phyloP scores from a whole-genome alignment of 2,888 invertebrate species.

The Panopea generosa region DNA sequence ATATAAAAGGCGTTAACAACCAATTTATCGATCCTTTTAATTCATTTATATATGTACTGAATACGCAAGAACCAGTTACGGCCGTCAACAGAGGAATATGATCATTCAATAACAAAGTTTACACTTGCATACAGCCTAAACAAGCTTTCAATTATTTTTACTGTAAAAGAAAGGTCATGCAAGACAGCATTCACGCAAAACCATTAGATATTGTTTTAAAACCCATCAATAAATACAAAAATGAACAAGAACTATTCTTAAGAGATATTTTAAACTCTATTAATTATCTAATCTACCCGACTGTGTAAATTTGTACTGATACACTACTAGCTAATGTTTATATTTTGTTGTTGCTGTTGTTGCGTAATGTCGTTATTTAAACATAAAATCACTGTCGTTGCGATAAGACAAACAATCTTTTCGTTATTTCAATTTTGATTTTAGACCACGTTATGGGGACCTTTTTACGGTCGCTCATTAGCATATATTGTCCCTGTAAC shows the following conservation, averaged over 20 bases:
- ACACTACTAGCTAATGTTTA: not conserved
- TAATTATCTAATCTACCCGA: too few species aligned
- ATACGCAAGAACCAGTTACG: not conserved
- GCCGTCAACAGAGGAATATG: conserved; percentile 7
- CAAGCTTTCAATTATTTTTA: conserved; percentile 27
- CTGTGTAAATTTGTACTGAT: too few species aligned
- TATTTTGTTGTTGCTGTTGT: not conserved
- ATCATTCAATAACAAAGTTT: conserved; percentile 6
- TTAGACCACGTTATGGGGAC: too few species aligned
- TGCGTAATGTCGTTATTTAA: not conserved
- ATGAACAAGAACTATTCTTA: not conserved
- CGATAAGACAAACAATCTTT: too few species aligned
- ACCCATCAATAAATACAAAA: conserved; percentile 13
- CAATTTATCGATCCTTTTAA: not conserved
- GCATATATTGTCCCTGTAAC: too few species aligned
- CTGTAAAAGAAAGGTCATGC: conserved; percentile 26
- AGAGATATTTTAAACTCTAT: conserved; percentile 4
- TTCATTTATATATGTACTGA: conserved; percentile 9
- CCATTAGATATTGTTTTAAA: conserved; percentile 2
- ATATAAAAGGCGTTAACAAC: conserved; percentile 5
- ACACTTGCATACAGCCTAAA: conserved; percentile 9
- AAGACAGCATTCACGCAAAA: conserved; percentile 10
- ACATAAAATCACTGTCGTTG: too few species aligned
- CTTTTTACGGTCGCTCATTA: too few species aligned
- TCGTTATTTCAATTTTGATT: too few species aligned